A percentile compares a stretch with the other conserved stretches of the same genome.
phyloP scores from a whole-genome alignment of 2,797 vertebrate species.

The Acanthis flammea region DNA sequence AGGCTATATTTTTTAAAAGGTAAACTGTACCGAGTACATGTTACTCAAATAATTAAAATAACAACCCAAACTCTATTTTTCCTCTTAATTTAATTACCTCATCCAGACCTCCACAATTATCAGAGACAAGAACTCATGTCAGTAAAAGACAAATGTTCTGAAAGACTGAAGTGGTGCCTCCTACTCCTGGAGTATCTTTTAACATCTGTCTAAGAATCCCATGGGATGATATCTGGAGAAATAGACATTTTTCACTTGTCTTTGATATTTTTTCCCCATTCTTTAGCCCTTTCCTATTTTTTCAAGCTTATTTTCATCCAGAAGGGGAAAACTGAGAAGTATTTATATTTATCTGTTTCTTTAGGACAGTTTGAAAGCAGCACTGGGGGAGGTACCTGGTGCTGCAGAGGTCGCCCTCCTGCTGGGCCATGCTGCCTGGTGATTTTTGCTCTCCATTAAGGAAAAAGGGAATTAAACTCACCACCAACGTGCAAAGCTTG shows the following conservation, averaged over 20 bases:
- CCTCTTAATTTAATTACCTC: background rate
- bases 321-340: background rate
- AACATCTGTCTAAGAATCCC: background rate
- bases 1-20: background rate
- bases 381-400: background rate
- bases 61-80: background rate
- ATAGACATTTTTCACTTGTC: background rate
- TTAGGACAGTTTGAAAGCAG: background rate
- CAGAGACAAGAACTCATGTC: background rate
- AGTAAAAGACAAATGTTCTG: background rate
- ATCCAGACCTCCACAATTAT: background rate
- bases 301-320: background rate
- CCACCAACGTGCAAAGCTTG: background rate
- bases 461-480: background rate
- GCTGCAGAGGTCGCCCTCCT: background rate
- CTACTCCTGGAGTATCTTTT: background rate
- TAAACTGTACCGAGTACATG: background rate
- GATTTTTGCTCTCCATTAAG: background rate
- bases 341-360: background rate
- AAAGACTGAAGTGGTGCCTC: background rate
- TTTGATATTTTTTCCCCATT: background rate
- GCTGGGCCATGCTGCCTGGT: background rate
- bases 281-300: background rate
- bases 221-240: background rate
- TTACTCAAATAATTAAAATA: background rate